These are phyloP conservation scores for Notarius quadriscutis DNA, from an alignment of 2,113 vertebrate species.

Conservation along the genomic window DNA sequence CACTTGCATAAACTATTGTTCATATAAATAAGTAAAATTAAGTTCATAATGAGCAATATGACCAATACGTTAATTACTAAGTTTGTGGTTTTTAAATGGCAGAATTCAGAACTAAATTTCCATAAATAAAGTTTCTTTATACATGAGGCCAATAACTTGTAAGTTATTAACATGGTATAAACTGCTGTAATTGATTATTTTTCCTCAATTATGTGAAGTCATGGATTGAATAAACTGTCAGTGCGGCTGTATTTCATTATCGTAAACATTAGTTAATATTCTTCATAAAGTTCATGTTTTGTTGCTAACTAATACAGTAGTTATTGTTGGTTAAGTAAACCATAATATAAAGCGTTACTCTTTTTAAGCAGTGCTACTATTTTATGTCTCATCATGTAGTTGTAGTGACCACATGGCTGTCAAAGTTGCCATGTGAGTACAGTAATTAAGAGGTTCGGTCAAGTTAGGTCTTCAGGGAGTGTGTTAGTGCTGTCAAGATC, in stretches of 20 bases:
- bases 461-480: constrained; percentile 31
- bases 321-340: background rate
- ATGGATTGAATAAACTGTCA: background rate
- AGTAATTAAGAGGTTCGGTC: constrained; percentile 30
- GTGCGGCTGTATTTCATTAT: background rate
- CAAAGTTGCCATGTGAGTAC: constrained; percentile 12
- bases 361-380: background rate
- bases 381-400: constrained; percentile 21
- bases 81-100: background rate
- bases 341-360: background rate
- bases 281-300: background rate
- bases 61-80: background rate
- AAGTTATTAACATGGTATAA: background rate
- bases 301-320: background rate
- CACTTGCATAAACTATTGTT: background rate
- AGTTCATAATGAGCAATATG: background rate
- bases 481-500: constrained; percentile 22
- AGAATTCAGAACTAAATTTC: background rate
- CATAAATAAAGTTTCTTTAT: background rate
- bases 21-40: background rate
- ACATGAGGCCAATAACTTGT: background rate
- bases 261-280: background rate
- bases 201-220: background rate
- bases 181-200: background rate
- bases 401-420: constrained; percentile 21